Conservation (phyloP, 2,113 vertebrate species). For the Conger conger region DNA sequence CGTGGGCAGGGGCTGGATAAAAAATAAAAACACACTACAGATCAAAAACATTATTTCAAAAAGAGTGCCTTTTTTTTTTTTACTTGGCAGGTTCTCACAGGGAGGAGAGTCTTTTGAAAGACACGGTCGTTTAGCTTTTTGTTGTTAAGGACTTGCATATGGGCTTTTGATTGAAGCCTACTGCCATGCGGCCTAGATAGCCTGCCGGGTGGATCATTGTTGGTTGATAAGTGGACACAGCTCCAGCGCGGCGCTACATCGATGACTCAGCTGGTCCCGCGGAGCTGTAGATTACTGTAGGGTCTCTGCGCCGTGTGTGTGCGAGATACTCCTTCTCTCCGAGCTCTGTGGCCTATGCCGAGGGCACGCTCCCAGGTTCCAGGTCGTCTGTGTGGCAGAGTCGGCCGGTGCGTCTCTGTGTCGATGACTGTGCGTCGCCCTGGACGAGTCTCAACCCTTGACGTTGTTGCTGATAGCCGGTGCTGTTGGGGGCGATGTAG, state of each 20-base stretch:
- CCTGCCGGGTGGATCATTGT: slow-evolving; percentile 49
- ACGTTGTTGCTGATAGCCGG: too few relatives aligned
- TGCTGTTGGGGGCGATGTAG: too few relatives aligned
- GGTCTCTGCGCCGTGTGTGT: slow-evolving; percentile 49
- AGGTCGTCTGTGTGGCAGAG: not conserved
- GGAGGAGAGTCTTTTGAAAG: slow-evolving; percentile 17
- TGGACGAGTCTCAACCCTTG: slow-evolving; percentile 23
- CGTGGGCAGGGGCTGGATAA: not conserved
- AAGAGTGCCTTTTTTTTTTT: not conserved
- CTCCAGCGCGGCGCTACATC: slow-evolving; percentile 42
- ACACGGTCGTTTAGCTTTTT: slow-evolving; percentile 22
- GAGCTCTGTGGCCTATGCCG: slow-evolving; percentile 20
- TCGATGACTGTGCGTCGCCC: slow-evolving; percentile 67
- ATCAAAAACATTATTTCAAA: slow-evolving; percentile 11
- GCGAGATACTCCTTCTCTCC: slow-evolving; percentile 32
- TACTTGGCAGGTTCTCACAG: not conserved
- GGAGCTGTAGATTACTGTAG: slow-evolving; percentile 56
- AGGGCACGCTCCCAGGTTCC: not conserved
- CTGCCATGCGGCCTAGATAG: slow-evolving; percentile 39
- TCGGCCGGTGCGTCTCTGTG: not conserved
- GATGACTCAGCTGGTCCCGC: slow-evolving; percentile 57
- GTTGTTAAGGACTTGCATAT: slow-evolving; percentile 15
- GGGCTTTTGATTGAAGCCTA: slow-evolving; percentile 15
- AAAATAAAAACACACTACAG: not conserved
- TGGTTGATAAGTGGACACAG: slow-evolving; percentile 44